These are phyloP conservation scores for Lithophane semibrunnea DNA, from an alignment of 2,888 invertebrate genomes.

Conservation along the genomic window DNA sequence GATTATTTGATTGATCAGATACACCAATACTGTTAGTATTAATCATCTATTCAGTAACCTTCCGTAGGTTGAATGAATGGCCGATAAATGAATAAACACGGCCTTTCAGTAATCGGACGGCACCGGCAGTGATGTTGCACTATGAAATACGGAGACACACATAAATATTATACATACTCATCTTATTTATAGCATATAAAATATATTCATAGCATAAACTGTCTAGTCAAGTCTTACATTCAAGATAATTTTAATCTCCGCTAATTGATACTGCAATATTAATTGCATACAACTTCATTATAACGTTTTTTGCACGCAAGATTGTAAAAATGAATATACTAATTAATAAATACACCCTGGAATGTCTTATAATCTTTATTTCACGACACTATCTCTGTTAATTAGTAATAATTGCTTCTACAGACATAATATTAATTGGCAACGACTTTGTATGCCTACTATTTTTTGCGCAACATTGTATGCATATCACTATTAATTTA, in stretches of 20 bases:
- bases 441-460: constrained; percentile 2
- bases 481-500: constrained; percentile 14
- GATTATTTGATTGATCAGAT: too few species aligned
- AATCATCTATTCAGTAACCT: too few species aligned
- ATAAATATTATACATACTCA: not conserved
- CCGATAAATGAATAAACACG: too few species aligned
- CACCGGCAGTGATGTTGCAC: too few species aligned
- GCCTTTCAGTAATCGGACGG: too few species aligned
- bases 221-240: not conserved
- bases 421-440: constrained; percentile 22
- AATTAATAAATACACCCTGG: constrained; percentile 7
- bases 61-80: too few species aligned
- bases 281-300: constrained; percentile 10
- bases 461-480: constrained; percentile 41
- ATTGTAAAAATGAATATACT: constrained; percentile 1
- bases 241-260: constrained; percentile 11
- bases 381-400: constrained; percentile 18
- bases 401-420: constrained; percentile 11
- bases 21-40: too few species aligned
- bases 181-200: too few species aligned
- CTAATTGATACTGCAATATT: constrained; percentile 15
- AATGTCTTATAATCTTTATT: constrained; percentile 18
- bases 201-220: constrained; percentile 1
- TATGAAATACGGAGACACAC: too few species aligned
- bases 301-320: not conserved